Evolutionary conservation across 2,888 invertebrate species (phyloP).

Genomic region (Elmis aenea): DNA sequence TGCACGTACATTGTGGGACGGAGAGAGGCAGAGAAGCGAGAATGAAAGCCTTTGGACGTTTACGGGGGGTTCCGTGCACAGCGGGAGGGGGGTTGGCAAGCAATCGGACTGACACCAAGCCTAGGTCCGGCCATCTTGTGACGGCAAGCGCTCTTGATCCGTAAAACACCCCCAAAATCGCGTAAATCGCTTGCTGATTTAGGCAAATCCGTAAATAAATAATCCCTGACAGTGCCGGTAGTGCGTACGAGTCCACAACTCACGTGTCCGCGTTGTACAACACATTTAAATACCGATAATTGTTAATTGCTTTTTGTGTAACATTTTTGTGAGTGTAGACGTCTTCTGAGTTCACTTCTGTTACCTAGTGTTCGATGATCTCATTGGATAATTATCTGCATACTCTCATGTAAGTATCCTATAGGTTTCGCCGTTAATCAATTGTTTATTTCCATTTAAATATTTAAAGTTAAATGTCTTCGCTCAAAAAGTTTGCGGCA

Average conservation of each 20-base stretch:
- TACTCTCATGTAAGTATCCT: constrained; percentile 27
- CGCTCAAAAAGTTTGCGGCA: too few species aligned
- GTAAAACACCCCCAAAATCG: constrained; percentile 41
- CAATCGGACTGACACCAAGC: constrained; percentile 48
- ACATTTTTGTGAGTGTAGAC: constrained; percentile 39
- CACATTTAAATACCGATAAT: constrained; percentile 24
- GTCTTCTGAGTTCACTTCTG: constrained; percentile 25
- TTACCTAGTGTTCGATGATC: constrained; percentile 26
- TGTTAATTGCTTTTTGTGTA: constrained; percentile 39
- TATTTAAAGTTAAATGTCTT: too few species aligned
- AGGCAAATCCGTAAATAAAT: constrained; percentile 31
- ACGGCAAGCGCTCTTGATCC: constrained; percentile 44
- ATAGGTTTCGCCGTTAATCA: too few species aligned
- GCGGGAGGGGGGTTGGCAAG: constrained; percentile 41
- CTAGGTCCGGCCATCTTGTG: constrained; percentile 50
- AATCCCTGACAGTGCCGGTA: constrained; percentile 32
- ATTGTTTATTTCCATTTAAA: too few species aligned
- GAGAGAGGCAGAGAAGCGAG: constrained; percentile 45
- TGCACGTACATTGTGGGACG: constrained; percentile 43
- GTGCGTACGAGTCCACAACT: constrained; percentile 34
- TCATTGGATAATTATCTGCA: constrained; percentile 27
- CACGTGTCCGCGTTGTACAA: constrained; percentile 38
- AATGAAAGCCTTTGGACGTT: constrained; percentile 47
- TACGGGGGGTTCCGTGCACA: constrained; percentile 47
- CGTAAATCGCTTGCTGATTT: constrained; percentile 28